These are phyloP conservation scores for Silurus aristotelis DNA, from an alignment of 2,797 vertebrate species.

Conservation along the genomic window DNA sequence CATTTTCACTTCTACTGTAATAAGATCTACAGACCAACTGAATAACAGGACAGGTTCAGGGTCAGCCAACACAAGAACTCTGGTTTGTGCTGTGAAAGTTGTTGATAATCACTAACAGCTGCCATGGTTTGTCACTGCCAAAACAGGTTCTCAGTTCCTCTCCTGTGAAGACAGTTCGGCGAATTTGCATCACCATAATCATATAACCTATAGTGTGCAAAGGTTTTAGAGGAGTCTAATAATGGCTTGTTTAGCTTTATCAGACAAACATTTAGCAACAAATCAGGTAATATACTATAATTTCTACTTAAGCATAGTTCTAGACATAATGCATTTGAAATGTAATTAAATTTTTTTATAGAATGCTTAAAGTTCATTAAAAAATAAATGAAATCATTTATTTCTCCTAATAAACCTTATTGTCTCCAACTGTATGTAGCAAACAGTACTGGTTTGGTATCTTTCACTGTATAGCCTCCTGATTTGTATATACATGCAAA, in stretches of 20 bases:
- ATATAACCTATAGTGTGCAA: background rate
- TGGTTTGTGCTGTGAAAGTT: background rate
- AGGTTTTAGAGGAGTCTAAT: background rate
- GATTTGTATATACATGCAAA: background rate
- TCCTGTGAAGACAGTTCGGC: background rate
- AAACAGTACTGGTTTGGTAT: background rate
- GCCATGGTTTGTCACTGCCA: conserved; percentile 13
- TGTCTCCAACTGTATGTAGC: background rate
- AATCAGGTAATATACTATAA: background rate
- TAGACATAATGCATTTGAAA: background rate
- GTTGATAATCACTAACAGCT: conserved; percentile 44
- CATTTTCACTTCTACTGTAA: conserved; percentile 3
- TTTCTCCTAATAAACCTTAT: background rate
- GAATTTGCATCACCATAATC: conserved; percentile 5
- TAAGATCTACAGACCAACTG: background rate
- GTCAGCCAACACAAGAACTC: background rate
- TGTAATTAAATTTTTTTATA: background rate
- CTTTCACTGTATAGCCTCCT: background rate
- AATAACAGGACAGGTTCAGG: background rate
- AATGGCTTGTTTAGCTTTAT: background rate
- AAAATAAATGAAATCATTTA: background rate
- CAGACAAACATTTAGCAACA: background rate
- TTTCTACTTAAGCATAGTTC: background rate
- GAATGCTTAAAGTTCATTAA: background rate
- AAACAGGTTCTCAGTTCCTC: conserved; percentile 5